Base-by-base conservation (phyloP, 2,113 vertebrate genomes). In the Echinops telfairi region DNA sequence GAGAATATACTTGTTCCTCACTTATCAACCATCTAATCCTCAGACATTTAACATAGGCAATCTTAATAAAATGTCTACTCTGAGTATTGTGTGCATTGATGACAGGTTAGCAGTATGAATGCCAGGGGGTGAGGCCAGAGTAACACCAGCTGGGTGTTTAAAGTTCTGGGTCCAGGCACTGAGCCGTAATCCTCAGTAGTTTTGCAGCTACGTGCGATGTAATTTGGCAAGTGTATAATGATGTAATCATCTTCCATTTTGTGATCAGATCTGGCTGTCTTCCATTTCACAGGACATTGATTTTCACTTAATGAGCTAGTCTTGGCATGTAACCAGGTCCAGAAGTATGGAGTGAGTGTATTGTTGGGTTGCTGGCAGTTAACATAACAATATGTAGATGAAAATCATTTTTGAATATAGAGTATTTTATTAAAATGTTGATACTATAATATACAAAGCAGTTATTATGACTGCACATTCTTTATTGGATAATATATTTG, bases 381-480 rank as follows among this genome's bases (percentile, higher is more conserved):
- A 43, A 40, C 20, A 90, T 85, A 66, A 10, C 79, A 83, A 3
- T 31, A 6, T 86, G 78, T 20, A 81, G 81, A 81, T 80, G 7
- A 70, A 86, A 43, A 73, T 78, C 25, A 19, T 62, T 93, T 89
- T 91, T 98, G 96, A 98, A 97, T 97, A 97, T 98, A 98, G 98
- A 98, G 97, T 97, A 97, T 97, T 98, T 98, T 98, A 73, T 31
- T 68, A 97, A 97, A 98, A 97, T 98, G 93, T 98, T 96, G 95
- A 97, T 93, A 97, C 91, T 96, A 96, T 97, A 98, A 97, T 98
- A 95, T 97, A 96, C 97, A 98, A 97, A 98, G 97, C 94, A 98
- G 95, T 92, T 97, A 96, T 98, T 97, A 97, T 97, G 97, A 97
- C 96, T 95, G 96, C 86, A 96, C 95, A 97, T 97, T 97, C 91